Base-by-base conservation (phyloP, 2,113 vertebrate species). In the Fregetta grallaria region DNA sequence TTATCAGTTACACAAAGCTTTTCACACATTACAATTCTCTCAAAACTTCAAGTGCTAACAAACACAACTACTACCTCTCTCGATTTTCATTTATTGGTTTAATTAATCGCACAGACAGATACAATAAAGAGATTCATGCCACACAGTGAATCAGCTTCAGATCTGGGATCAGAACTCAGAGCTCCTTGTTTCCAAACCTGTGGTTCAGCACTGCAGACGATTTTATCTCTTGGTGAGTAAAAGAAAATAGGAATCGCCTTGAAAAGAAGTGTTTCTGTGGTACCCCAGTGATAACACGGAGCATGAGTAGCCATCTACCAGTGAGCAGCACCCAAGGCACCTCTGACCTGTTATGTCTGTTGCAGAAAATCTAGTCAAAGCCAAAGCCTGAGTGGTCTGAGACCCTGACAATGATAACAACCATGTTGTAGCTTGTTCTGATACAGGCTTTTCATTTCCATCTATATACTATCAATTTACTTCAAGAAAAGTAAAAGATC, bases 31-130 rank as follows among this genome's bases (percentile, higher is more conserved):
- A 67, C 34, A 13, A 3, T 22, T 20, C 42, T 36, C 44, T 8
- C 14, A 26, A 22, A 68, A 47, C 30, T 52, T 9, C 3, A 3
- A 19, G 49, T 2, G 9, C 3, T 40, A 3, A 18, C 61, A 49
- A 32, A 47, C 58, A 19, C 27, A 14, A 5, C 34, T 6, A 4
- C 25, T 23, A 1, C 40, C 30, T 3, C 27, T 47, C 78, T 14
- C 13, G 0, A 2, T 12, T n/a, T 42, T 13, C 47, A 5, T 30
- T 40, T 4, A 2, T 10, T 44, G 55, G 14, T 52, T 73, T 49
- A 47, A 62, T 40, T 45, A 21, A 53, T 73, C 10, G 10, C 38
- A 36, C 13, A 40, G 36, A 70, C 4, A 36, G 25, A 16, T 10
- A 4, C 13, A 36, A 29, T 5, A 3, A 25, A 19, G 53, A 44